Evolutionary conservation across 2,888 invertebrate species (phyloP).

Genomic region (Tipula lateralis): DNA sequence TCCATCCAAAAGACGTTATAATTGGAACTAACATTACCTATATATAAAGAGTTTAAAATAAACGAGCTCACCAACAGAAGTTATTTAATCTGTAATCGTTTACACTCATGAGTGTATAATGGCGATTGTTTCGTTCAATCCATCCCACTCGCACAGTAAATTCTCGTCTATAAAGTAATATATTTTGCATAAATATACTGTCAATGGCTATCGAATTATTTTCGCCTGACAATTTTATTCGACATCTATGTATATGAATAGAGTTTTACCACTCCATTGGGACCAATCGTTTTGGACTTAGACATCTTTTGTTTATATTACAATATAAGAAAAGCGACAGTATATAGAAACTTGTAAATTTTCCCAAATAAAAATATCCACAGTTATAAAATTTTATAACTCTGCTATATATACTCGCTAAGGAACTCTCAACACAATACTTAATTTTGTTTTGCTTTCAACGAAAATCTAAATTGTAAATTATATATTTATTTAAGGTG

Average conservation of each 20-base stretch:
- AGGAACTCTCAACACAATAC: background rate
- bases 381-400: background rate
- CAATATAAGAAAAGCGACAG: background rate
- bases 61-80: no score
- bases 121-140: background rate
- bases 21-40: no score
- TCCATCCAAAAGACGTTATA: no score
- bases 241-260: background rate
- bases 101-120: no score
- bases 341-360: background rate
- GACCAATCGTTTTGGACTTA: background rate
- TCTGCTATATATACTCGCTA: background rate
- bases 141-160: background rate
- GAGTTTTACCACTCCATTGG: background rate
- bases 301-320: background rate
- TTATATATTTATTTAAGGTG: background rate
- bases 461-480: background rate
- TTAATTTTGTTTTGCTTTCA: background rate
- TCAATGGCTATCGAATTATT: background rate
- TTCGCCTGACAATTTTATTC: background rate
- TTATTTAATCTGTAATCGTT: no score
- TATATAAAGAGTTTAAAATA: no score
- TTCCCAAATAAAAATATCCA: background rate
- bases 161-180: background rate
- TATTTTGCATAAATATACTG: background rate